phyloP scores from a whole-genome alignment of 1,140 invertebrate genomes.

The Tetragnatha versicolor region DNA sequence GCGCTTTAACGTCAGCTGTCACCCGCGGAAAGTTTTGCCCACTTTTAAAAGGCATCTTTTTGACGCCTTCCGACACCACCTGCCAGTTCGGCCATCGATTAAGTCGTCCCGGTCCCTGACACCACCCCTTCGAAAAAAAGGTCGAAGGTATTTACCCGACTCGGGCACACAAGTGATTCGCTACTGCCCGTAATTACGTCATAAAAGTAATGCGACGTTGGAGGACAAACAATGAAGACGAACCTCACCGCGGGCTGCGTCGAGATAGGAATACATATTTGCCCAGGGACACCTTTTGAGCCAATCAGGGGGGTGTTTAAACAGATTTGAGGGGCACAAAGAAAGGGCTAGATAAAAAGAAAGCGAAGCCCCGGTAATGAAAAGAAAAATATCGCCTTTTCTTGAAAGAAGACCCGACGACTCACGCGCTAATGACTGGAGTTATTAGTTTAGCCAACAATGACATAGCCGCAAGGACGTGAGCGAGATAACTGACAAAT shows the following conservation, averaged over 20 bases:
- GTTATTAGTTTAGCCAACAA: constrained; percentile 56
- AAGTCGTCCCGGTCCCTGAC: constrained; percentile 1
- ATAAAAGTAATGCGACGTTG: constrained; percentile 55
- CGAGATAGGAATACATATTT: constrained; percentile 55
- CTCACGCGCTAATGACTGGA: constrained; percentile 43
- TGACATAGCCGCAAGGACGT: constrained; percentile 52
- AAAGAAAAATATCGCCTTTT: constrained; percentile 41
- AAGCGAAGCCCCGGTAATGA: constrained; percentile 1
- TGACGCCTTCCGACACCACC: neutral
- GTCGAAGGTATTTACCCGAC: neutral
- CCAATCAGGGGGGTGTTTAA: constrained; percentile 50
- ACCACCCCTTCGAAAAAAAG: neutral
- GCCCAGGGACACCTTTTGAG: constrained; percentile 51
- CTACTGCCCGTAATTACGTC: constrained; percentile 42
- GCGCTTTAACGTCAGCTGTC: neutral
- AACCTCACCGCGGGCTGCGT: constrained; percentile 7
- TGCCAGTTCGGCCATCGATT: constrained; percentile 43
- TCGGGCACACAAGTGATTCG: constrained; percentile 5
- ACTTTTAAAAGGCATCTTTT: neutral
- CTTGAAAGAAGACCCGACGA: constrained; percentile 9
- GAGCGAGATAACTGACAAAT: constrained; percentile 55
- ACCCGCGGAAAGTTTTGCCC: neutral
- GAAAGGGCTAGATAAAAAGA: constrained; percentile 14
- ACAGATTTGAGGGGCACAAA: constrained; percentile 50
- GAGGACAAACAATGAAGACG: constrained; percentile 40